Evolutionary conservation across 1,140 invertebrate species (phyloP), one percentile per base, ranked within the genome.

Genomic region (Phymorhynchus buccinoides): DNA sequence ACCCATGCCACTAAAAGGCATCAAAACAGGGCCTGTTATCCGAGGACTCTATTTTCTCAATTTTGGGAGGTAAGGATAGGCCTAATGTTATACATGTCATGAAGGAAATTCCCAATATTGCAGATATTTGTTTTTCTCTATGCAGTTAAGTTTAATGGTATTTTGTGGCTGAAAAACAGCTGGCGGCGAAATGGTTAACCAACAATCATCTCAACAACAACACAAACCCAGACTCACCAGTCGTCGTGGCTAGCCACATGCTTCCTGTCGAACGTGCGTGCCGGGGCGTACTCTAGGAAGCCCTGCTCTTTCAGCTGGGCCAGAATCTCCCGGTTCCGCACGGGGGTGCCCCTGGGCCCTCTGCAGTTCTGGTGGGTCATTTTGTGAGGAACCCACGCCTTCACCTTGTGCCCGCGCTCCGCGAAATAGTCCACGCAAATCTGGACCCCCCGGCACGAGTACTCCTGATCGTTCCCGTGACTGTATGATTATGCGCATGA

Each of bases 381-480:
- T 88, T 89, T 99, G 91, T 93, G 90, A 14, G 98, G 98, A 18
- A 99, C 97, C 94, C 99, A 99, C 14, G 98, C 98, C 0, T 97
- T 98, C 84, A 99, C 97, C 16, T 71, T 86, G 77, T 93, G 92
- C 0, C 92, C 92, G 42, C 91, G 80, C 32, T 89, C 78, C 27
- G 88, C 16, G 84, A 93, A 93, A 83, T 91, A 92, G 78, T 93
- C 88, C 9, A 93, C 97, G 91, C 97, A 98, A 75, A 99, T 96
- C 91, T 97, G 96, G 85, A 99, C 98, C 44, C 98, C 98, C 42
- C 96, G 95, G 93, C 98, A 99, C 0, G 98, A 99, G 91, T 98
- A 99, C 44, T 96, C 93, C 92, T 97, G 96, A 92, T 98, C 98
- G 93, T 98, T 98, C 0, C 98, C 98, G 94, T 99, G 98, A 89